A percentile compares a stretch with the other conserved stretches of the same genome.
Evolutionary conservation across 2,888 invertebrate species (phyloP).

Genomic region (Acholoe squamosa): DNA sequence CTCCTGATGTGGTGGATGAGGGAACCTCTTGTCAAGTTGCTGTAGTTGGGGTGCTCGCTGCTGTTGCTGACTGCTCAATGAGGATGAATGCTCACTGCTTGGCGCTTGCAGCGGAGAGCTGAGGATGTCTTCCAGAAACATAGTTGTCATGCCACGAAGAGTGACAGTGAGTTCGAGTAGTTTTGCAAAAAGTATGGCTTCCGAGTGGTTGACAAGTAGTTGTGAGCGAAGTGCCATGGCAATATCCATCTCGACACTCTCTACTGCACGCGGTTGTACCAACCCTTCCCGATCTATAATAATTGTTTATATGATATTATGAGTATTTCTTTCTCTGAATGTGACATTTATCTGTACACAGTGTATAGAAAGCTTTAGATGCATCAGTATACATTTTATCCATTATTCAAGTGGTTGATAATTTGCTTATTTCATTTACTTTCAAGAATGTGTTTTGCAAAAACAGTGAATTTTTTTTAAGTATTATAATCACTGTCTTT

Average conservation of each 20-base stretch:
- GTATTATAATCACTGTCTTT: too few relatives aligned
- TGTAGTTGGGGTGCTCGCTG: not conserved
- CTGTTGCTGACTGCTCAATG: not conserved
- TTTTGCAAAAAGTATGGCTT: constrained; percentile 58
- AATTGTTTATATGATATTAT: too few relatives aligned
- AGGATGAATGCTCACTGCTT: not conserved
- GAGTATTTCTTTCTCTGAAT: too few relatives aligned
- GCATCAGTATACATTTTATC: too few relatives aligned
- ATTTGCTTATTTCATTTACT: too few relatives aligned
- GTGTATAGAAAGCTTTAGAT: too few relatives aligned
- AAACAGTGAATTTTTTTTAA: too few relatives aligned
- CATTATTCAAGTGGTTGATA: too few relatives aligned
- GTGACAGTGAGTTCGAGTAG: constrained; percentile 46
- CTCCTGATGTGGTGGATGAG: not conserved
- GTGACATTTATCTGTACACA: too few relatives aligned
- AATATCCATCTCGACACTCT: constrained; percentile 77
- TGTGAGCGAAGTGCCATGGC: constrained; percentile 78
- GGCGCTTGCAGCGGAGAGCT: constrained; percentile 56
- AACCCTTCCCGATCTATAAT: constrained; percentile 74
- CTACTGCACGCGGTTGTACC: constrained; percentile 71
- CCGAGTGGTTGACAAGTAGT: constrained; percentile 76
- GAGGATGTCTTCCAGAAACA: constrained; percentile 53
- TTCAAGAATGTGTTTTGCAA: too few relatives aligned
- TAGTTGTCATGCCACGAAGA: constrained; percentile 55
- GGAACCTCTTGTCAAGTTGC: not conserved